Evolutionary conservation across 2,888 invertebrate genomes (phyloP).

Genomic region (Leptinotarsa rubiginosa): DNA sequence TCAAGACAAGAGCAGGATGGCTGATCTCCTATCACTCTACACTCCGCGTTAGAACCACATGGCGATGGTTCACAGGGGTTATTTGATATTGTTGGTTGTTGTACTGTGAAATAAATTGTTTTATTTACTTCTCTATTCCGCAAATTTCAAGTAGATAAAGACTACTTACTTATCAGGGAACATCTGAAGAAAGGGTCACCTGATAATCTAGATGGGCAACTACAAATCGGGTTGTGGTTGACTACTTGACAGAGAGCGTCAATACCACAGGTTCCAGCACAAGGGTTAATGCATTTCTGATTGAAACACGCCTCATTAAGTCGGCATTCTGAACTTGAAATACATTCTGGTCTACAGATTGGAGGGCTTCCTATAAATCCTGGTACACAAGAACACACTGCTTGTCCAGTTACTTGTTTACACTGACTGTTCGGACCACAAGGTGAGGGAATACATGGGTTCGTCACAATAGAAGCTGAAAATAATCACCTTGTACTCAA

Average conservation of each 20-base stretch:
- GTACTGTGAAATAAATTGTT: constrained; percentile 35
- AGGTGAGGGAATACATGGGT: constrained; percentile 70
- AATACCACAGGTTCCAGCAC: constrained; percentile 70
- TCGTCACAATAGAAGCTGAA: constrained; percentile 36
- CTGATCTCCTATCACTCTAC: constrained; percentile 68
- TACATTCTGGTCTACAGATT: constrained; percentile 72
- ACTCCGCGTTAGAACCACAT: constrained; percentile 77
- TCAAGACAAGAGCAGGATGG: constrained; percentile 74
- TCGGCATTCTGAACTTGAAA: constrained; percentile 71
- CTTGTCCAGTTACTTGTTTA: constrained; percentile 68
- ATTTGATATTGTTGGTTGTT: constrained; percentile 51
- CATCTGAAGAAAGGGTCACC: constrained; percentile 79
- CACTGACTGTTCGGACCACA: constrained; percentile 72
- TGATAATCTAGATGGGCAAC: constrained; percentile 68
- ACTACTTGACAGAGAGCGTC: constrained; percentile 71
- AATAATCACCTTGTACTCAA: constrained; percentile 37
- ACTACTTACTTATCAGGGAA: constrained; percentile 66
- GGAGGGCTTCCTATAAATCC: constrained; percentile 72
- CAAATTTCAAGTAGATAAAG: not conserved
- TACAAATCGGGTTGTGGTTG: constrained; percentile 72
- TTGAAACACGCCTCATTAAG: constrained; percentile 71
- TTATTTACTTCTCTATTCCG: constrained; percentile 13
- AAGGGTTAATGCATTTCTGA: constrained; percentile 74
- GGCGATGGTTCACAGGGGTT: constrained; percentile 78
- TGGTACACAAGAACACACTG: constrained; percentile 71